A percentile compares a stretch with the other conserved stretches of the same genome.
Evolutionary conservation across 2,888 invertebrate genomes (phyloP).

Genomic region (Rosalia funebris): DNA sequence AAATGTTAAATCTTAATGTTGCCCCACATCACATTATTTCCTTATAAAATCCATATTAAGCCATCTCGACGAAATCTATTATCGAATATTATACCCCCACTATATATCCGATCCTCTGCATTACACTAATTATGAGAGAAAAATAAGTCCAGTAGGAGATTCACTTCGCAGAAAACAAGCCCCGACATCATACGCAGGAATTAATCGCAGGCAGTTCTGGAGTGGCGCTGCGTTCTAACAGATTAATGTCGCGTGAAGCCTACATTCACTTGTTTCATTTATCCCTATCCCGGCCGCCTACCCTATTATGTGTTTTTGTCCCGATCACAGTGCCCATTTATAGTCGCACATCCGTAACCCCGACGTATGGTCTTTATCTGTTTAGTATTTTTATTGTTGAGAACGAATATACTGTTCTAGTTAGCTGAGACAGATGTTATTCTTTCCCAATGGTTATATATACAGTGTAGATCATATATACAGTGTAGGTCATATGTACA

Average conservation of each 20-base stretch:
- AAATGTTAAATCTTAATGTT: too few relatives aligned
- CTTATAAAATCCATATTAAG: too few relatives aligned
- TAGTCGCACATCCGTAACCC: conserved; percentile 16
- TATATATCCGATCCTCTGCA: background rate
- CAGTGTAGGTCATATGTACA: too few relatives aligned
- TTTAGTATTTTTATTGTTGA: conserved; percentile 1
- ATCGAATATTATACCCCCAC: too few relatives aligned
- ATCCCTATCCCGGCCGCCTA: conserved; percentile 48
- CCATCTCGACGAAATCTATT: too few relatives aligned
- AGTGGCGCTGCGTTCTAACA: conserved; percentile 59
- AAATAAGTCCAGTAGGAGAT: conserved; percentile 43
- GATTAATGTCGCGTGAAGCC: conserved; percentile 64
- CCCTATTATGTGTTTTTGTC: conserved; percentile 41
- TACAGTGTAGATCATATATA: too few relatives aligned
- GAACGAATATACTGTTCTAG: background rate
- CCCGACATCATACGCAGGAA: conserved; percentile 52
- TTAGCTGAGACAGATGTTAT: background rate
- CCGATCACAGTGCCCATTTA: conserved; percentile 26
- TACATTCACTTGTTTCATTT: conserved; percentile 61
- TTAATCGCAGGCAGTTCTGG: conserved; percentile 57
- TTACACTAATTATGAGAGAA: background rate
- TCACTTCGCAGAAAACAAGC: conserved; percentile 53
- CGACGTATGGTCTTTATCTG: conserved; percentile 17
- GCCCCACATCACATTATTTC: too few relatives aligned
- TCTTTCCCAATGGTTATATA: background rate